Conservation (phyloP, 2,888 invertebrate genomes). For the Coremacera marginata region DNA sequence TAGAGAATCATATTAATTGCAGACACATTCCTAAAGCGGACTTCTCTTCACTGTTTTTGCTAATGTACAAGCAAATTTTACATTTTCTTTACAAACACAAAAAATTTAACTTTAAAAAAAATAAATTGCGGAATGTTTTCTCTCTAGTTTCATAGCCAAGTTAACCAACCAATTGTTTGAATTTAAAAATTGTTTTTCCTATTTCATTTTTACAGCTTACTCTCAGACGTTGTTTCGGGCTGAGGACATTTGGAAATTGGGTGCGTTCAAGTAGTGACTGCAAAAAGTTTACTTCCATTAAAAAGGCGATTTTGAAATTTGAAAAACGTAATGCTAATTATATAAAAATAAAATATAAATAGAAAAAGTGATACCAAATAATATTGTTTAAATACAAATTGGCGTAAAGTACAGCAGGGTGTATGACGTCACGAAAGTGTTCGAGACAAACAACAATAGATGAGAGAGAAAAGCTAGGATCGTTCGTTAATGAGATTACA, state of each 20-base stretch:
- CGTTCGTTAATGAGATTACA: neutral
- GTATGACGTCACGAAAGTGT: too few species aligned
- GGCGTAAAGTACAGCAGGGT: neutral
- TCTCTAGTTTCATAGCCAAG: neutral
- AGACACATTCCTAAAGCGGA: conserved; percentile 39
- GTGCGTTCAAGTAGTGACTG: conserved; percentile 92
- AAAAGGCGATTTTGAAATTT: conserved; percentile 43
- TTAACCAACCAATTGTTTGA: neutral
- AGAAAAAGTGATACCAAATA: neutral
- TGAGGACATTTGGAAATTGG: conserved; percentile 85
- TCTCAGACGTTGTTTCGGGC: conserved; percentile 90
- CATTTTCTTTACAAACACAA: neutral
- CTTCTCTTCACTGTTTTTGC: neutral
- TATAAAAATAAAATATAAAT: neutral
- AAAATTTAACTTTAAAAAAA: conserved; percentile 10
- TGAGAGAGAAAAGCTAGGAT: neutral
- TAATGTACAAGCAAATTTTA: conserved; percentile 29
- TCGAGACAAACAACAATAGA: neutral
- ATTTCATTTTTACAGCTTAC: conserved; percentile 74
- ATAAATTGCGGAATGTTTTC: neutral
- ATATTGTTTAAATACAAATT: neutral
- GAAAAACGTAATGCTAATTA: neutral
- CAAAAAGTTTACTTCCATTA: conserved; percentile 70
- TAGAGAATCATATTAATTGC: conserved; percentile 24
- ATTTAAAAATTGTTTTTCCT: conserved; percentile 58